Evolutionary conservation across 2,888 invertebrate species (phyloP), one percentile per base, ranked within the genome.

Genomic region (Chrysomela aeneicollis): DNA sequence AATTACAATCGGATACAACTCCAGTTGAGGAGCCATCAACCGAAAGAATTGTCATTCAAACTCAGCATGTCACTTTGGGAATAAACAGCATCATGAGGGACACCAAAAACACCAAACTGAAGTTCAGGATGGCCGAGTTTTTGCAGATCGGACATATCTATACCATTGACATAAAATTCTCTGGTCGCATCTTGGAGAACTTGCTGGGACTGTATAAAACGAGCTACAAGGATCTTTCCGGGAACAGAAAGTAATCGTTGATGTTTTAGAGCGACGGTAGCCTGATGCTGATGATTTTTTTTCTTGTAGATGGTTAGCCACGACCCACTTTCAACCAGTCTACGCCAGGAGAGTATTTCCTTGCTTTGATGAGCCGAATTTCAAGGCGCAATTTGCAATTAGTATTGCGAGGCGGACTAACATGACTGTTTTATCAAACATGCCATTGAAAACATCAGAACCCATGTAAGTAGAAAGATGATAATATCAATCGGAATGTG

Each of bases 321-420:
- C 87, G 3, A 90, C 90, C 0, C 88, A 90, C 71, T 89, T 90
- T 68, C 88, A 90, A 74, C 87, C 90, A 0, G 87, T 87, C 0
- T 86, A 85, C 30, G 90, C 90, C 0, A 82, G 90, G 37, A 82
- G 85, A 6, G 89, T 89, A 0, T 92, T 92, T 78, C 92, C 92
- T 0, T 92, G 92, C 77, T 91, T 93, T 78, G 92, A 93, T 76
- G 92, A 93, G 75, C 90, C 92, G 0, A 87, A 87, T 10, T 88
- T 91, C 77, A 92, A 92, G 82, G 90, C 93, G 12, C 86, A 86
- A 69, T 93, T 93, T 79, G 88, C 89, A 76, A 87, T 93, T 75
- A 90, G 90, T 58, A 86, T 92, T 19, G 88, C 89, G 1, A 87
- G 90, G 74, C 85, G 86, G 17, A 81, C 86, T 47, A 88, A 88